phyloP scores from a whole-genome alignment of 2,113 vertebrate genomes.

The Phyllostomus hastatus region DNA sequence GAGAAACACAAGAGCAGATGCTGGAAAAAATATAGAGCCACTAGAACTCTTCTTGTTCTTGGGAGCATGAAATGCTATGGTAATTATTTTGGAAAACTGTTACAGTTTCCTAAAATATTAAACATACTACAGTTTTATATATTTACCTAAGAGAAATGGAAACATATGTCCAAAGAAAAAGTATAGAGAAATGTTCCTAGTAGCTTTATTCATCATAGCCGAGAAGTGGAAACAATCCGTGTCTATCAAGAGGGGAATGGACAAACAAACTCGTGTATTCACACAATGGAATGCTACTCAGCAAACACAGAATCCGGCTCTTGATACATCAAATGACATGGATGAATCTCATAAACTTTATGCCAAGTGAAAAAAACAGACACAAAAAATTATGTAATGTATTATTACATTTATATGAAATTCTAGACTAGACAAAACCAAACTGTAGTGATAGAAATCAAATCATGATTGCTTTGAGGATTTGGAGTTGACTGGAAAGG shows the following conservation, averaged over 20 bases:
- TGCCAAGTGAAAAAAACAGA: constrained; percentile 29
- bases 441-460: constrained; percentile 19
- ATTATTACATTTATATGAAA: constrained; percentile 31
- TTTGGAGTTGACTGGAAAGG: not conserved
- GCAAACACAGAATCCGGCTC: not conserved
- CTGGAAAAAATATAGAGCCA: not conserved
- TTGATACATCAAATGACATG: not conserved
- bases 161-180: not conserved
- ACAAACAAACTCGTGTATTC: not conserved
- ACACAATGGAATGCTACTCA: not conserved
- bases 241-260: not conserved
- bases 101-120: constrained; percentile 31
- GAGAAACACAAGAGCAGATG: not conserved
- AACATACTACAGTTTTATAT: not conserved
- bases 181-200: not conserved
- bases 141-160: constrained; percentile 37
- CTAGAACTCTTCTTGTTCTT: not conserved
- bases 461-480: not conserved
- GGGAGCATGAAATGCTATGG: not conserved
- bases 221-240: not conserved
- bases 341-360: constrained; percentile 2
- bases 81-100: not conserved
- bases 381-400: not conserved
- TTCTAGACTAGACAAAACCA: constrained; percentile 35
- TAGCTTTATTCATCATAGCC: not conserved